Base-by-base conservation (phyloP, 2,888 invertebrate genomes). In the Volucella zonaria region DNA sequence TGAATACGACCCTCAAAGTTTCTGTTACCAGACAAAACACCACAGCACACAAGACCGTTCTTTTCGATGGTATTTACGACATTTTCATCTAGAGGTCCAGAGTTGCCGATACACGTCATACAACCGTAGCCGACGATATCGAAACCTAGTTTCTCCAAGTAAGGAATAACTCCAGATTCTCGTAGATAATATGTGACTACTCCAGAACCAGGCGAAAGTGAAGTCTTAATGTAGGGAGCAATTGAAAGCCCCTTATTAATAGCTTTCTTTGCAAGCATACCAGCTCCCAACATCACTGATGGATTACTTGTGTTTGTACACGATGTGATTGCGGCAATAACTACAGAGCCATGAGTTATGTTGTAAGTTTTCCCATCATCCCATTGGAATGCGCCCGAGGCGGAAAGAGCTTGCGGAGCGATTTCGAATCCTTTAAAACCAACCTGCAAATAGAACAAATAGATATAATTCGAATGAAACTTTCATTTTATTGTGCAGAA, bases 31-130 rank as follows among this genome's bases (percentile, higher is more conserved):
- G 99, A 99, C 0, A 99, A 93, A 0, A 99, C 98, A 0, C 99
- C 98, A 89, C 97, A 97, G 89, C 98, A 98, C 0, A 99, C 97
- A 54, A 99, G 93, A 90, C 97, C 97, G 90, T 97, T 97, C 95
- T 97, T 96, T 90, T 98, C 98, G 87, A 98, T 97, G 1, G 97
- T 97, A 88, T 96, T 96, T 0, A 95, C 96, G n/a, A 98, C 96
- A 88, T 96, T 94, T 66, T 98, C 98, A 70, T 97, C 96, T 0
- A 99, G 94, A 0, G 98, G 98, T 0, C 99, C 99, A 6, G 97
- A 97, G 93, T 99, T 99, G 0, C 99, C 99, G 88, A 99, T 99
- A 90, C 99, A 99, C 0, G 99, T 99, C 99, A 99, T 99, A 91
- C 99, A 99, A 0, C 99, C 99, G 90, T 99, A 99, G n/a, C 99